phyloP scores from a whole-genome alignment of 2,113 vertebrate genomes.

The Riparia riparia region DNA sequence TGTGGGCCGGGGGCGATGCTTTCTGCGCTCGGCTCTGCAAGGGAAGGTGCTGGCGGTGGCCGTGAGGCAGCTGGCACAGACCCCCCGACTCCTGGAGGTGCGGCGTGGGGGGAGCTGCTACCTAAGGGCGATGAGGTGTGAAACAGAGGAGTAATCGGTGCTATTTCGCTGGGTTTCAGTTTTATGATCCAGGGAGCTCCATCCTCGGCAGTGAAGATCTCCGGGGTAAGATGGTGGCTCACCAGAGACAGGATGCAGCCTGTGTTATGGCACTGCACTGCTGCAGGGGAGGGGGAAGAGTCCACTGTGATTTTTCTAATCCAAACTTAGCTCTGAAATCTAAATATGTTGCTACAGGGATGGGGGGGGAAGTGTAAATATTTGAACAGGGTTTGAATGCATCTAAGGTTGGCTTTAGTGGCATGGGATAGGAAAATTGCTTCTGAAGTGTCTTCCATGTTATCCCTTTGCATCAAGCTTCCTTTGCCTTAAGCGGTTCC shows the following conservation, averaged over 20 bases:
- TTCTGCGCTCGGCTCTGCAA: slow-evolving; percentile 75
- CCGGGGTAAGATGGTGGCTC: slow-evolving; percentile 57
- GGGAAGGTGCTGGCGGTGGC: slow-evolving; percentile 75
- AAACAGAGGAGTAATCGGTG: accelerated
- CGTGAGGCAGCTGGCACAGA: slow-evolving; percentile 75
- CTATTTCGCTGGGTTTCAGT: slow-evolving; percentile 57
- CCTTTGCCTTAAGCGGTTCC: neutral
- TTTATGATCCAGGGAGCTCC: slow-evolving; percentile 78
- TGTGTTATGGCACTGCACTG: neutral
- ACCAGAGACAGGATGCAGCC: neutral
- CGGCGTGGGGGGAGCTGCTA: accelerated
- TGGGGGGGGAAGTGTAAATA: neutral
- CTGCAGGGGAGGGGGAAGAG: neutral
- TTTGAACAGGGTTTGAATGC: neutral
- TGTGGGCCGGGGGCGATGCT: slow-evolving; percentile 74
- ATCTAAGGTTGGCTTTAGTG: neutral
- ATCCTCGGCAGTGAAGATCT: slow-evolving; percentile 80
- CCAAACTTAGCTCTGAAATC: neutral
- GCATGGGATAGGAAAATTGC: neutral
- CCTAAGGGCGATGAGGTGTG: accelerated
- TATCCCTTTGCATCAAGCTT: neutral
- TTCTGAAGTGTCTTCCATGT: neutral
- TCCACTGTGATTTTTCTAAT: neutral
- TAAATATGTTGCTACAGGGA: neutral
- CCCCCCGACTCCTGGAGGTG: slow-evolving; percentile 75